These are phyloP conservation scores for Sicus ferrugineus DNA, from an alignment of 2,888 invertebrate genomes.

Conservation along the genomic window DNA sequence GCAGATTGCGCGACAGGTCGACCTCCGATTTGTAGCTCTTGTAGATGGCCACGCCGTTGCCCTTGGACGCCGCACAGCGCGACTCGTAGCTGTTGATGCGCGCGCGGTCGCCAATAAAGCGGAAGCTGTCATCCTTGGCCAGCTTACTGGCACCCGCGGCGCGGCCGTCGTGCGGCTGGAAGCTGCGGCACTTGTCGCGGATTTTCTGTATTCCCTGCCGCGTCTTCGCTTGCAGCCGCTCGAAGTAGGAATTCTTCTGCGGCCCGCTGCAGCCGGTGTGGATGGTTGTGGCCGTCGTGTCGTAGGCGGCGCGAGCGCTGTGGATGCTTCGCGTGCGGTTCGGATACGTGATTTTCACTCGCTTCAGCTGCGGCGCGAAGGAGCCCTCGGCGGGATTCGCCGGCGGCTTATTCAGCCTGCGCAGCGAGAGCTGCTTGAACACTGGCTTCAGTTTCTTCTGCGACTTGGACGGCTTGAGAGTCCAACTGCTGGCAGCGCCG, in stretches of 20 bases:
- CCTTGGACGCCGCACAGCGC: slow-evolving; percentile 49
- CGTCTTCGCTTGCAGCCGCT: slow-evolving; percentile 61
- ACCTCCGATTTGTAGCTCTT: slow-evolving; percentile 65
- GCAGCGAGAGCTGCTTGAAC: slow-evolving; percentile 56
- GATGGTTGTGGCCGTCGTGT: slow-evolving; percentile 26
- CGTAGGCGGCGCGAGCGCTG: slow-evolving; percentile 48
- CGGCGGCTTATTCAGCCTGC: slow-evolving; percentile 46
- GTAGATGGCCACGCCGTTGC: slow-evolving; percentile 47
- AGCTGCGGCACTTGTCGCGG: slow-evolving; percentile 61
- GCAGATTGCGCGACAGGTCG: slow-evolving; percentile 62
- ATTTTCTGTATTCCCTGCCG: slow-evolving; percentile 60
- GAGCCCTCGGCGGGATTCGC: slow-evolving; percentile 24
- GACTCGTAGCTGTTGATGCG: slow-evolving; percentile 60
- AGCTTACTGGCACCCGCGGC: slow-evolving; percentile 53
- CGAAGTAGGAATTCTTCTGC: slow-evolving; percentile 53
- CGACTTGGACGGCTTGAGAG: slow-evolving; percentile 37
- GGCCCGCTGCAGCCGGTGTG: background rate
- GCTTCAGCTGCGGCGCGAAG: slow-evolving; percentile 50
- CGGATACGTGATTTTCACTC: slow-evolving; percentile 61
- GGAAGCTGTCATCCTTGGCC: slow-evolving; percentile 60
- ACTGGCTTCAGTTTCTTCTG: slow-evolving; percentile 36
- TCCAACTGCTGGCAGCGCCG: slow-evolving; percentile 38
- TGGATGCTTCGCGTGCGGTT: slow-evolving; percentile 59
- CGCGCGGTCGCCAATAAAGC: slow-evolving; percentile 59
- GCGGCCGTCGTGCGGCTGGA: slow-evolving; percentile 44